Evolutionary conservation across 2,797 vertebrate genomes (phyloP).

Genomic region (Cynopterus sphinx): DNA sequence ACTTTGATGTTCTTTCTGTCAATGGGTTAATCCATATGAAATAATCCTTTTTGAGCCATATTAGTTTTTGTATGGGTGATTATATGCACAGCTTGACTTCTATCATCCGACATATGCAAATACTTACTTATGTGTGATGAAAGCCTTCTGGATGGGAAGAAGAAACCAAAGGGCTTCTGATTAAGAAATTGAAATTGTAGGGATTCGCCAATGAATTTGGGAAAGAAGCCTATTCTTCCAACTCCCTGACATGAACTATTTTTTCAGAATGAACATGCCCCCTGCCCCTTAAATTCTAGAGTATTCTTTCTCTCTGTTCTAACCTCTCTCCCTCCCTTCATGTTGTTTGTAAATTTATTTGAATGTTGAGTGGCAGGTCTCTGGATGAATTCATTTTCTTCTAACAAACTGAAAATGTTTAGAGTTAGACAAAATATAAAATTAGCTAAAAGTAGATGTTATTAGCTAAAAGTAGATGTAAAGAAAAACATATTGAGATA

Average conservation of each 20-base stretch:
- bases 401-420: neutral
- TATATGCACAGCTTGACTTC: neutral
- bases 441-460: neutral
- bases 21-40: neutral
- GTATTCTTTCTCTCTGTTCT: neutral
- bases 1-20: neutral
- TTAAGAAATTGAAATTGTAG: neutral
- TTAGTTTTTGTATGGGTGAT: neutral
- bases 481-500: neutral
- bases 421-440: neutral
- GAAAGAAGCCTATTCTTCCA: neutral
- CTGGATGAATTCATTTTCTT: neutral
- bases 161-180: neutral
- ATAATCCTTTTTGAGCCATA: neutral
- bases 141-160: neutral
- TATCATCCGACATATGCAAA: neutral
- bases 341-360: conserved; percentile 11
- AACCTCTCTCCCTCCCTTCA: neutral
- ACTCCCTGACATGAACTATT: neutral
- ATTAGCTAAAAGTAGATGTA: neutral
- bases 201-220: neutral
- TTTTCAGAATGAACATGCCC: neutral
- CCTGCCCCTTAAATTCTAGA: neutral
- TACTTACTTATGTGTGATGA: neutral
- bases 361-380: neutral